phyloP scores from a whole-genome alignment of 2,888 invertebrate species.

The Camptogramma bilineatum region DNA sequence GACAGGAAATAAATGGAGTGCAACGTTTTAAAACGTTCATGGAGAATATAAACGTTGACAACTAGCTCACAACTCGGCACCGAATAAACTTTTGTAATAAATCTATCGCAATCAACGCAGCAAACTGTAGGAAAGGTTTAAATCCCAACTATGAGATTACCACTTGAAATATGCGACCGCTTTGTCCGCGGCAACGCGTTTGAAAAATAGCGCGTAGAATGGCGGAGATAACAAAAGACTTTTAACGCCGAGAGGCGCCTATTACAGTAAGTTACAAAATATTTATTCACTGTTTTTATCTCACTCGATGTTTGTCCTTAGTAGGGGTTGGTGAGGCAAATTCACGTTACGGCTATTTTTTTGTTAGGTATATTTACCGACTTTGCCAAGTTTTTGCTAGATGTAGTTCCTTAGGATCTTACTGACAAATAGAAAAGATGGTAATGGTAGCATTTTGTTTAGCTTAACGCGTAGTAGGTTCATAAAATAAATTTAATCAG shows the following conservation, averaged over 20 bases:
- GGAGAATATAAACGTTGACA: slow-evolving; percentile 3
- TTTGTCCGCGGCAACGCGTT: slow-evolving; percentile 74
- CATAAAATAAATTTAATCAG: too few species aligned
- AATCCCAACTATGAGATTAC: slow-evolving; percentile 61
- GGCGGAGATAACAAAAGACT: slow-evolving; percentile 56
- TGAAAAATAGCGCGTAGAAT: slow-evolving; percentile 70
- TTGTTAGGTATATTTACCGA: too few species aligned
- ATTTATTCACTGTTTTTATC: slow-evolving; percentile 11
- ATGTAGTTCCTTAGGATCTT: too few species aligned
- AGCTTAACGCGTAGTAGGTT: too few species aligned
- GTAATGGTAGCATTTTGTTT: too few species aligned
- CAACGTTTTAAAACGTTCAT: neutral
- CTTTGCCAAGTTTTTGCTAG: too few species aligned
- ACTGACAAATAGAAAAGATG: too few species aligned
- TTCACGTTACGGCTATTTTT: neutral
- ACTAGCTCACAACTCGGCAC: slow-evolving; percentile 5
- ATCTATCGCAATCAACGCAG: slow-evolving; percentile 28
- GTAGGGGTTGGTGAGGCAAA: neutral
- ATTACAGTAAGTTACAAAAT: slow-evolving; percentile 25
- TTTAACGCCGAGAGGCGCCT: slow-evolving; percentile 24
- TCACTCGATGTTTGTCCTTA: neutral
- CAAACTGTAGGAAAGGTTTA: slow-evolving; percentile 62
- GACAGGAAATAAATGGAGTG: neutral
- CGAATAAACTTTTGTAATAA: slow-evolving; percentile 27
- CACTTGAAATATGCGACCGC: slow-evolving; percentile 77